These are phyloP conservation scores for Zosterops hypoxanthus DNA, from an alignment of 2,113 vertebrate genomes.

Conservation along the genomic window DNA sequence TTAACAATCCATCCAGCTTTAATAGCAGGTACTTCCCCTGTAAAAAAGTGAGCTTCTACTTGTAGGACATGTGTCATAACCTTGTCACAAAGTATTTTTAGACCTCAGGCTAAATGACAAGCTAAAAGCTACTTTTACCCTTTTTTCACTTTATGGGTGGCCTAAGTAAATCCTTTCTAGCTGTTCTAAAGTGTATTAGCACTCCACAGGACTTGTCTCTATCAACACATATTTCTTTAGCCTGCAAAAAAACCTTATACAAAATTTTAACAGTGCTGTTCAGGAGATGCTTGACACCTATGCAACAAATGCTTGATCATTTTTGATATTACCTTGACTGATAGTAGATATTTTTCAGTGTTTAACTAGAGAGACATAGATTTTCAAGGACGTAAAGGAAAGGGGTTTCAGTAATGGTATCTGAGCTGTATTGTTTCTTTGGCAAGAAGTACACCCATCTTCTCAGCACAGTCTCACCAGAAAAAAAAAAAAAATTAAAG, in stretches of 20 bases:
- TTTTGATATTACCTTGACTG: not conserved
- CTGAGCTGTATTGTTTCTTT: not conserved
- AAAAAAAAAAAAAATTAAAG: not conserved
- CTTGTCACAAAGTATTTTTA: slow-evolving; percentile 28
- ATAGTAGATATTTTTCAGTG: not conserved
- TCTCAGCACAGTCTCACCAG: not conserved
- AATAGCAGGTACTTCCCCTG: slow-evolving; percentile 7
- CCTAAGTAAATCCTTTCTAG: slow-evolving; percentile 49
- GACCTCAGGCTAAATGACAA: slow-evolving; percentile 21
- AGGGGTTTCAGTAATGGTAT: not conserved
- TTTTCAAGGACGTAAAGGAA: not conserved
- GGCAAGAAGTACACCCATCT: not conserved
- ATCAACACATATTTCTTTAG: not conserved
- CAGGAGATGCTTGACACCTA: not conserved
- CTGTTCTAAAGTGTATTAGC: slow-evolving; percentile 31
- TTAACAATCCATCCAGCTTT: slow-evolving; percentile 30
- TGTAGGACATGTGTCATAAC: slow-evolving; percentile 27
- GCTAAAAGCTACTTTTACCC: slow-evolving; percentile 13
- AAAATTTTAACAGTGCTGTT: not conserved
- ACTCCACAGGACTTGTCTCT: not conserved
- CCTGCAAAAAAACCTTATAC: not conserved
- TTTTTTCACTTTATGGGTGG: not conserved
- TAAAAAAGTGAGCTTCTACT: not conserved
- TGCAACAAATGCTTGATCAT: not conserved
- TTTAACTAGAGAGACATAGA: not conserved